Evolutionary conservation across 2,113 vertebrate genomes (phyloP), one percentile per base, ranked within the genome.

Genomic region (Equus quagga): DNA sequence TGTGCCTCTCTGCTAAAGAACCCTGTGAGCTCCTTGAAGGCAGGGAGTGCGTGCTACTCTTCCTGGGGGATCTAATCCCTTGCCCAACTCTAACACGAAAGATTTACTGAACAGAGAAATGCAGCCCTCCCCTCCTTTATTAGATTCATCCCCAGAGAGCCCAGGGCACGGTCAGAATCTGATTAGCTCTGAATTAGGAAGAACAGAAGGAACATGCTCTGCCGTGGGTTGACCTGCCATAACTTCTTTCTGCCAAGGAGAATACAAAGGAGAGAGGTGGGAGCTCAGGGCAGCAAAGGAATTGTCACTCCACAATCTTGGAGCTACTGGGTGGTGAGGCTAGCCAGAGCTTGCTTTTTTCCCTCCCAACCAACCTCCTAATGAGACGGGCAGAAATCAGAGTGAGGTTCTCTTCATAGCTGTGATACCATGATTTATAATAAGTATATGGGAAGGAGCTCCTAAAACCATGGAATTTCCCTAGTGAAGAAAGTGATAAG

Each of bases 111-210:
- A 60, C 69, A 56, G 56, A 80, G 81, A 82, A 49, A 28, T 8
- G 92, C 49, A 21, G 78, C 73, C 92, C 82, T 64, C 54, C 84
- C 64, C 54, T 33, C 72, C 82, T 85, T 97, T 94, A 98, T 98
- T 97, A 95, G 94, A 97, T 97, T 94, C 94, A 44, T 64, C 89
- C 70, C 78, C 49, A 6, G 64, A 92, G 73, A 78, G 92, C 92
- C 89, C 0, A 1, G 67, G 51, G 95, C 62, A 0, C 65, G 67
- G 78, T 21, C 54, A 46, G 67, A 97, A 98, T 97, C 94, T 92
- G 95, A 98, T 98, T 97, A 97, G 95, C 94, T 73, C 91, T 24
- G 11, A 80, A 49, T 94, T 31, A 96, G 94, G 69, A 67, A 86
- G 89, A 51, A 28, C 31, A 62, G 85, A 44, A 44, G 69, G 94